Percentiles rank a stretch among this genome's conserved stretches.
phyloP scores from a whole-genome alignment of 2,888 invertebrate species.

The Drosophila fulvimacula region DNA sequence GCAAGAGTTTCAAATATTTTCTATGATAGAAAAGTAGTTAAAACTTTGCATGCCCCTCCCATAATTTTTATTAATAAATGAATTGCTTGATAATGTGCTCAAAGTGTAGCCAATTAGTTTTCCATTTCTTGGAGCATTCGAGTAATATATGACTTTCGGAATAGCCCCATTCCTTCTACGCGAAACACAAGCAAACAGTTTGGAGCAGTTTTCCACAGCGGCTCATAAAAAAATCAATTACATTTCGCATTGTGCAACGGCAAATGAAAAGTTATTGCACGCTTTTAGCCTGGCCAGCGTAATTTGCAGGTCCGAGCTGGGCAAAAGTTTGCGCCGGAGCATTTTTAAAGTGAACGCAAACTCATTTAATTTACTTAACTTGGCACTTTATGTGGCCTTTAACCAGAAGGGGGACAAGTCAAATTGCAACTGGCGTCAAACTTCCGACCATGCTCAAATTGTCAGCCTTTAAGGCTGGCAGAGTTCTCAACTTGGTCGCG shows the following conservation, averaged over 20 bases:
- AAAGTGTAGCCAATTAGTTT: constrained; percentile 23
- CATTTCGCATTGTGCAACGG: constrained; percentile 44
- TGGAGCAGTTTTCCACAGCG: constrained; percentile 10
- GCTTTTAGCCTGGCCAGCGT: constrained; percentile 63
- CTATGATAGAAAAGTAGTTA: neutral
- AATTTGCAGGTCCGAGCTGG: constrained; percentile 30
- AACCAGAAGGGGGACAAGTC: constrained; percentile 47
- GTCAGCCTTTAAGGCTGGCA: constrained; percentile 41
- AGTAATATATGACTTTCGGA: constrained; percentile 16
- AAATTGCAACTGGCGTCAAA: constrained; percentile 48
- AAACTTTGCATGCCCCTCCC: neutral
- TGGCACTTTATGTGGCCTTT: constrained; percentile 53
- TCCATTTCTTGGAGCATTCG: constrained; percentile 12
- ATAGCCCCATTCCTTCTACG: neutral
- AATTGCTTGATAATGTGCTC: constrained; percentile 8
- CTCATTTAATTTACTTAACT: constrained; percentile 61
- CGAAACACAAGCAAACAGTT: constrained; percentile 15
- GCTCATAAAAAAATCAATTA: constrained; percentile 64
- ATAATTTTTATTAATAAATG: neutral
- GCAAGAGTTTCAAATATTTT: neutral
- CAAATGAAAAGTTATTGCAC: constrained; percentile 76
- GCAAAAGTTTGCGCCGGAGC: constrained; percentile 34
- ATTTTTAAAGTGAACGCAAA: constrained; percentile 49
- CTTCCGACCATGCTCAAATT: constrained; percentile 58
- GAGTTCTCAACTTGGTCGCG: constrained; percentile 25